Conservation (phyloP, 2,797 vertebrate genomes). For the Peromyscus attwateri region DNA sequence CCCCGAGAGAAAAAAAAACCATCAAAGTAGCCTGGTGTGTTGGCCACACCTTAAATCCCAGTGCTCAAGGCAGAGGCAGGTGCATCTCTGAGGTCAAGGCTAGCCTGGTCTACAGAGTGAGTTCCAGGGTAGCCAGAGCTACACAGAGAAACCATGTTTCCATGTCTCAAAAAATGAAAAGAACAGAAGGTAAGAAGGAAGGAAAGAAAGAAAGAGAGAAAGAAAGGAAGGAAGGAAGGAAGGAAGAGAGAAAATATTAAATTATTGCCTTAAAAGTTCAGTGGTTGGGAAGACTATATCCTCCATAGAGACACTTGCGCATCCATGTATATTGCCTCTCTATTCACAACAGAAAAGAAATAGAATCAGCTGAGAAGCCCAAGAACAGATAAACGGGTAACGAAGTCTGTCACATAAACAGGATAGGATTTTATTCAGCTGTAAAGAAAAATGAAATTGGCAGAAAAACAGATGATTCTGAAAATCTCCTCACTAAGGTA, state of each 20-base stretch:
- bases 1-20: neutral
- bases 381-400: neutral
- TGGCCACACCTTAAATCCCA: neutral
- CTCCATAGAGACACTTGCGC: neutral
- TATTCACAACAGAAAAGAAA: neutral
- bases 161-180: neutral
- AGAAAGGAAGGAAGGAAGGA: no score
- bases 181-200: no score
- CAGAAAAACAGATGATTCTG: neutral
- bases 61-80: neutral
- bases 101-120: neutral
- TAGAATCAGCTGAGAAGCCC: neutral
- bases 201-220: no score
- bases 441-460: neutral
- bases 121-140: neutral
- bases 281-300: neutral
- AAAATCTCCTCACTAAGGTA: neutral
- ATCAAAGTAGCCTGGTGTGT: neutral
- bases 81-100: neutral
- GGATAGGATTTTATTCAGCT: neutral
- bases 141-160: neutral
- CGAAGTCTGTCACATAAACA: neutral
- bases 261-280: neutral
- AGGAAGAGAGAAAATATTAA: neutral
- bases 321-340: neutral